phyloP scores from a whole-genome alignment of 2,888 invertebrate species.

The Agrilus cyanescens region DNA sequence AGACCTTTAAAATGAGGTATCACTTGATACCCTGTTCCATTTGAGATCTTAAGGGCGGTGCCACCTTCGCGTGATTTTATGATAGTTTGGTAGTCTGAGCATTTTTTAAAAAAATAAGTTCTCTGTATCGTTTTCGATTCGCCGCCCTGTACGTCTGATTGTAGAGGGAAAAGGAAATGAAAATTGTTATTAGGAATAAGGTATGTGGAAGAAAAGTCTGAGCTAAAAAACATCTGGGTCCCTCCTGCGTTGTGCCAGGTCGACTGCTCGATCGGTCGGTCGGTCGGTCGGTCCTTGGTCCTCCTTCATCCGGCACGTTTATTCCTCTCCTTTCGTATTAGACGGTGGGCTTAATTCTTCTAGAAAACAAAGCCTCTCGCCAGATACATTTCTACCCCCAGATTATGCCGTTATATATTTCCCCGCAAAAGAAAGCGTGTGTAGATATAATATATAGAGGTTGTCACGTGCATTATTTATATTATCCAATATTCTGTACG shows the following conservation, averaged over 20 bases:
- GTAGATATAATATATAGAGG: conserved; percentile 32
- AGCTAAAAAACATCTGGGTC: no score
- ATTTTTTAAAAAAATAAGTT: no score
- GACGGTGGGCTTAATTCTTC: conserved; percentile 32
- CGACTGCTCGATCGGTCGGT: no score
- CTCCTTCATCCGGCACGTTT: no score
- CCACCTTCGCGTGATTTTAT: no score
- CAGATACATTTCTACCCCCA: conserved; percentile 33
- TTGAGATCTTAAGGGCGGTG: no score
- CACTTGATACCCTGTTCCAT: no score
- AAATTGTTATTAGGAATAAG: not conserved
- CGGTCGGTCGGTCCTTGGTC: no score
- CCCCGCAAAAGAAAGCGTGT: conserved; percentile 28
- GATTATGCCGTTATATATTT: conserved; percentile 32
- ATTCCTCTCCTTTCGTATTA: conserved; percentile 22
- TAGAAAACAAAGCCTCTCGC: conserved; percentile 30
- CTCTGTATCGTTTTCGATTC: not conserved
- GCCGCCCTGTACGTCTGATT: not conserved
- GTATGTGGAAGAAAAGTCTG: no score
- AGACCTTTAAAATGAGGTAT: no score
- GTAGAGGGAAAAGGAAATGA: not conserved
- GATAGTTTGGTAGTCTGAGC: no score
- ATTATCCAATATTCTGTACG: conserved; percentile 27
- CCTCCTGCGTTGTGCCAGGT: no score
- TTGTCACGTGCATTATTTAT: conserved; percentile 34